Percentiles rank a stretch among this genome's conserved stretches.
These are phyloP conservation scores for Crenuchus spilurus DNA, from an alignment of 2,797 vertebrate species.

Conservation along the genomic window DNA sequence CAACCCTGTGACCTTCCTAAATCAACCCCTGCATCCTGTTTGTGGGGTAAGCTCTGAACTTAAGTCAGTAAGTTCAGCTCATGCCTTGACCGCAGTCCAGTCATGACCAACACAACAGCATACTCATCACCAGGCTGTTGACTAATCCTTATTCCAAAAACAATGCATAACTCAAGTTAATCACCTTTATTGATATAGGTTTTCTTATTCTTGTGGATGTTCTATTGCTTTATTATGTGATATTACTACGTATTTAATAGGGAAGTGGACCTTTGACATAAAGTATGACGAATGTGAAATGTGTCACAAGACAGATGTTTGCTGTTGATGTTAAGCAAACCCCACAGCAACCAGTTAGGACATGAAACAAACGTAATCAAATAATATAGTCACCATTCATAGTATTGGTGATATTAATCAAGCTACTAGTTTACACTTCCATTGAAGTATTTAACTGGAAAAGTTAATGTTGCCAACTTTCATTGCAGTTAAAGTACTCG, in stretches of 20 bases:
- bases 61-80: neutral
- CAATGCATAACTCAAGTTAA: neutral
- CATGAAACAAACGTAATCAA: too few relatives aligned
- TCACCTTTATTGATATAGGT: too few relatives aligned
- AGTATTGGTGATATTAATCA: too few relatives aligned
- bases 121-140: neutral
- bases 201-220: too few relatives aligned
- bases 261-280: neutral
- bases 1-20: too few relatives aligned
- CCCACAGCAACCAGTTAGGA: too few relatives aligned
- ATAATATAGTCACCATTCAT: too few relatives aligned
- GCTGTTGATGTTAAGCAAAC: neutral
- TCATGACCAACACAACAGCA: neutral
- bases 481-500: too few relatives aligned
- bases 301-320: neutral
- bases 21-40: conserved; percentile 24
- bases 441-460: too few relatives aligned
- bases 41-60: neutral
- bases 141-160: conserved; percentile 1
- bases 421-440: too few relatives aligned
- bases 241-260: neutral
- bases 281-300: neutral
- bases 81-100: neutral
- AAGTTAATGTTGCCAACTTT: too few relatives aligned
- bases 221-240: neutral